Evolutionary conservation across 1,140 invertebrate species (phyloP).

Genomic region (Hesperophylax magnus): DNA sequence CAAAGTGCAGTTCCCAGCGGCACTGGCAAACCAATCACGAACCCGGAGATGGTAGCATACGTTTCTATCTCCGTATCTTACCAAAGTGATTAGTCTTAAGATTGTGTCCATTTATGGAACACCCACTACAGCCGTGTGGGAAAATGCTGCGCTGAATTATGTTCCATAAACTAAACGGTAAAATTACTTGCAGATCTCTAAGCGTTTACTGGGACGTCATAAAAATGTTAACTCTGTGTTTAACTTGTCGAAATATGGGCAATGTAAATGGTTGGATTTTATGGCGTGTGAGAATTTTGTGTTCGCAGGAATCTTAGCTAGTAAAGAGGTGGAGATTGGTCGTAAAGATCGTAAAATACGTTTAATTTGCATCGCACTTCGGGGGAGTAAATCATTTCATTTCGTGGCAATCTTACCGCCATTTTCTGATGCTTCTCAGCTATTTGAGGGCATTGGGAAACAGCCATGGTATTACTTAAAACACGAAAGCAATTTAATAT

Average conservation of each 20-base stretch:
- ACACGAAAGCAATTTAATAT: conserved; percentile 26
- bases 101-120: conserved; percentile 37
- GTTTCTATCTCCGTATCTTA: conserved; percentile 8
- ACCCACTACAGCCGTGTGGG: conserved; percentile 29
- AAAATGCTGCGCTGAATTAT: background rate
- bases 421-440: conserved; percentile 19
- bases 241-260: no score
- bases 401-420: background rate
- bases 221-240: no score
- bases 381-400: conserved; percentile 27
- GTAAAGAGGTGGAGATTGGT: background rate
- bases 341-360: conserved; percentile 1
- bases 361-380: conserved; percentile 29
- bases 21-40: background rate
- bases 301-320: background rate
- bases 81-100: conserved; percentile 24
- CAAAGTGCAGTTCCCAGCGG: background rate
- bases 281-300: no score
- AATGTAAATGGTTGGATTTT: no score
- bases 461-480: background rate
- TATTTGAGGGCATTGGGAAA: conserved; percentile 5
- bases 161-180: no score
- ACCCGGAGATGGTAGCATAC: background rate
- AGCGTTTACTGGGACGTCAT: no score
- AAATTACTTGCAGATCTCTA: no score